Conservation (phyloP, 2,888 invertebrate species). For the Scaptodrosophila latifasciaeformis region DNA sequence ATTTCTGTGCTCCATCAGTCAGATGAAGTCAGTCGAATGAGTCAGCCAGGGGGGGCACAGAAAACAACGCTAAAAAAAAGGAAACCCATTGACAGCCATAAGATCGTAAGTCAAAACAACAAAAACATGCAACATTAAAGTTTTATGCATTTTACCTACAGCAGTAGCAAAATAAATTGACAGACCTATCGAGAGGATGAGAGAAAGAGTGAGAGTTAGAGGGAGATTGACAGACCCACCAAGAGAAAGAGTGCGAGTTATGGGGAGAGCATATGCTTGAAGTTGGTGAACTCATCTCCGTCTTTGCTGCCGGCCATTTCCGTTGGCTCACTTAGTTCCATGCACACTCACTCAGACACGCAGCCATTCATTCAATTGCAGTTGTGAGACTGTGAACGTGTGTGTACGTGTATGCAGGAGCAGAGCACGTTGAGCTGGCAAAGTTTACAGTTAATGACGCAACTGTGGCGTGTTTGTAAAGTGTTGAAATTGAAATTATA, state of each 20-base stretch:
- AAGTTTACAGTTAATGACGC: slow-evolving; percentile 66
- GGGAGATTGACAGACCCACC: too few species aligned
- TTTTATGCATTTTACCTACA: slow-evolving; percentile 46
- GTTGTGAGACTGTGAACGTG: too few species aligned
- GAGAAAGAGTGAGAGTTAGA: too few species aligned
- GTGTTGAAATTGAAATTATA: slow-evolving; percentile 71
- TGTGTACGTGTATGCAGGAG: too few species aligned
- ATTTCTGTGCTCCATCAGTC: too few species aligned
- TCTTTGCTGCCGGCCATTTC: slow-evolving; percentile 55
- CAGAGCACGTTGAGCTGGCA: slow-evolving; percentile 47
- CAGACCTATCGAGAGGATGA: too few species aligned
- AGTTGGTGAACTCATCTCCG: slow-evolving; percentile 49
- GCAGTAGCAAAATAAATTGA: not conserved
- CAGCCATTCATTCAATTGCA: slow-evolving; percentile 4
- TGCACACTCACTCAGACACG: not conserved
- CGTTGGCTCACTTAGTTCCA: slow-evolving; percentile 53
- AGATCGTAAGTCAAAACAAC: too few species aligned
- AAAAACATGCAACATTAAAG: slow-evolving; percentile 52
- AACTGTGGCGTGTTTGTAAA: slow-evolving; percentile 66
- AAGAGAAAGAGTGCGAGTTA: too few species aligned
- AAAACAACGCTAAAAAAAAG: too few species aligned
- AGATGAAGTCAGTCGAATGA: too few species aligned
- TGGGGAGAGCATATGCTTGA: slow-evolving; percentile 7
- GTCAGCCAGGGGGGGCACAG: too few species aligned
- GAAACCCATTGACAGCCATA: too few species aligned